Evolutionary conservation across 64 coral and sea anemone species (phyloP).

Genomic region (Montipora foliosa): DNA sequence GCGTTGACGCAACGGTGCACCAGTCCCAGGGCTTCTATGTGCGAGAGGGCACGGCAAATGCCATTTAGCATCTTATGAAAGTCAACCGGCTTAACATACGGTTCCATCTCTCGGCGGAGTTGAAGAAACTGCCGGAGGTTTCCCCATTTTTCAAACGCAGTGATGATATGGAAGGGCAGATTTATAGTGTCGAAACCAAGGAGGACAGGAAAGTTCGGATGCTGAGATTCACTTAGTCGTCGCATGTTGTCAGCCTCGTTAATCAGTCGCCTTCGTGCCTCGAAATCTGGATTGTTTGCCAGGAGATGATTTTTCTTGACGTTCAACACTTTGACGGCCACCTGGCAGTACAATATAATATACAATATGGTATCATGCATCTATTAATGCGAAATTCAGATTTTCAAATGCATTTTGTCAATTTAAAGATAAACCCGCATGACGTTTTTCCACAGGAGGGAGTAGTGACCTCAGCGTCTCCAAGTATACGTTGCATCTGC

Average conservation of each 20-base stretch:
- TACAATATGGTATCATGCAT: background rate
- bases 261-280: background rate
- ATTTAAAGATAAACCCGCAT: no score
- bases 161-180: conserved; percentile 55
- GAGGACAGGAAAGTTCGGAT: conserved; percentile 40
- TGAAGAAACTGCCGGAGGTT: conserved; percentile 58
- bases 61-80: conserved; percentile 41
- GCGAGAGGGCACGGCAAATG: conserved; percentile 31
- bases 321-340: background rate
- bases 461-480: background rate
- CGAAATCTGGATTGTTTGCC: background rate
- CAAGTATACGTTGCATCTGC: no score
- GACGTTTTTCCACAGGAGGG: background rate
- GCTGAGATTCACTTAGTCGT: conserved; percentile 9
- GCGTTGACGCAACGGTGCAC: conserved; percentile 73
- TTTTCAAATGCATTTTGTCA: no score
- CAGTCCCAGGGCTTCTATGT: conserved; percentile 31
- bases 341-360: background rate
- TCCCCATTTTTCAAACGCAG: conserved; percentile 4
- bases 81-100: background rate
- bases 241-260: conserved; percentile 30
- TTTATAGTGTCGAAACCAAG: conserved; percentile 30
- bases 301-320: conserved; percentile 10
- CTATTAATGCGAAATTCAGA: no score
- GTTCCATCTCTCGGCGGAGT: background rate